Base-by-base conservation (phyloP, 2,888 invertebrate species). In the Xestia ashworthii region DNA sequence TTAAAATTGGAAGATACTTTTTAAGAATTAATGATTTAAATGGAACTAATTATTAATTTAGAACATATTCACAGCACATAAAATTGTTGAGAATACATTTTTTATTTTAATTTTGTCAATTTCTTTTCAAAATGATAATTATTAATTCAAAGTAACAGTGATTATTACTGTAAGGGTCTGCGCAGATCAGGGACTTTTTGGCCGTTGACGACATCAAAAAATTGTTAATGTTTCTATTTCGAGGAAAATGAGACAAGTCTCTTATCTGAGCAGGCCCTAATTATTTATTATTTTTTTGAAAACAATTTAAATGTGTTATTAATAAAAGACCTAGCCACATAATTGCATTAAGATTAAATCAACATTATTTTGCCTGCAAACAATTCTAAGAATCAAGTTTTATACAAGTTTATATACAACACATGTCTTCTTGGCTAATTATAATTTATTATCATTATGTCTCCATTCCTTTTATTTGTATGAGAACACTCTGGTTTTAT, bases 371-470 rank as follows among this genome's bases (percentile, higher is more conserved):
- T 32, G 6, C 8, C 8, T 58, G 60, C 16, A 50, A 68, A 22
- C 14, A 50, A 16, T 5, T 32, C 22, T n/a, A 38, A 38, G 22
- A 38, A 50, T 16, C 3, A 16, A 38, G 5, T 38, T 69, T 22
- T 12, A 53, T 3, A 48, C 41, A 50, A 32, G 32, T 14, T 0
- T 41, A 22, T 50, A 72, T 74, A 14, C 3, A 38, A 41, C 19
- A 41, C 14, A n/a, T 19, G 14, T 8, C 74, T 72, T 72, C 46
- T 68, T 58, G 9, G 4, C 62, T 81, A 80, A 85, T 82, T 85
- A 75, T 71, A 84, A 82, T 87, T 86, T 82, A 88, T 79, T 62
- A 73, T 70, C 53, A 74, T 80, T 67, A 87, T 80, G 71, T 74
- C 77, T 87, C 82, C 67, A 85, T 78, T 80, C 38, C 75, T 80